Evolutionary conservation across 2,113 vertebrate genomes (phyloP).

Genomic region (Atlantisia rogersi): DNA sequence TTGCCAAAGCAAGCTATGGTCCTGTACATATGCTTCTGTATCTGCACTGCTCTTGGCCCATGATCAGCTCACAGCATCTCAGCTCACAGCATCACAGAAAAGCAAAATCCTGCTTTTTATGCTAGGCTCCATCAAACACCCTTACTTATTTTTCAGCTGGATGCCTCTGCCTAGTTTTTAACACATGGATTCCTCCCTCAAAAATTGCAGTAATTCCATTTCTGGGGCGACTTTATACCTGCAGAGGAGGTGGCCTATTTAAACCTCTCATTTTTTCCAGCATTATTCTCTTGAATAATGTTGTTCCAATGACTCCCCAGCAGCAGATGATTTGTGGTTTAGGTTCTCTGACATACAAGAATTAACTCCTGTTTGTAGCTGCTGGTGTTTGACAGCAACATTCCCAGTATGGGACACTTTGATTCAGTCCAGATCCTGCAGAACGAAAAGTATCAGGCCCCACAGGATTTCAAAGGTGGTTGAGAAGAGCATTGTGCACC

Average conservation of each 20-base stretch:
- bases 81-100: background rate
- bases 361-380: background rate
- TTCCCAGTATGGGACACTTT: background rate
- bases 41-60: background rate
- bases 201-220: background rate
- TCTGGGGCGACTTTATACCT: background rate
- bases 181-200: background rate
- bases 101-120: background rate
- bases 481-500: background rate
- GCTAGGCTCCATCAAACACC: background rate
- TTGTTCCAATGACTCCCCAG: background rate
- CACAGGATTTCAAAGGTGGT: background rate
- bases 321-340: background rate
- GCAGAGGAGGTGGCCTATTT: background rate
- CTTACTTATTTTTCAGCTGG: background rate
- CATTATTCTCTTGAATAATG: background rate
- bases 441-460: background rate
- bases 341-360: background rate
- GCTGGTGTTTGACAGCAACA: background rate
- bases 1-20: background rate
- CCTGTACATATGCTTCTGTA: background rate
- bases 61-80: background rate
- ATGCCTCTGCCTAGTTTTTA: background rate
- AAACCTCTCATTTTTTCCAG: background rate
- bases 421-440: background rate